Evolutionary conservation across 2,888 invertebrate genomes (phyloP).

Genomic region (Athrips mouffetella): DNA sequence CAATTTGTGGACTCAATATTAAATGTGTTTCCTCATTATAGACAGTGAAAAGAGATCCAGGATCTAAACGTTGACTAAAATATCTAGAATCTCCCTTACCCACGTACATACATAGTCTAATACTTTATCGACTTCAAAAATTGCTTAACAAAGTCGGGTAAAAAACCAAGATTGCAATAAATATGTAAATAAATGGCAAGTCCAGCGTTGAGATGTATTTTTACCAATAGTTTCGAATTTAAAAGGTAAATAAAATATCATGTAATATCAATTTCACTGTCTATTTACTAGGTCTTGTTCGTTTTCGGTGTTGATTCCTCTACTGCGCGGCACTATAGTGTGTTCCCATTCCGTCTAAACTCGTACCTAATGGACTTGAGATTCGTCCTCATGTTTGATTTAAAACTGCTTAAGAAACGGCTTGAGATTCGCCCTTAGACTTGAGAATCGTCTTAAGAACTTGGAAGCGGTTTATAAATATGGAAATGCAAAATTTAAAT

Average conservation of each 20-base stretch:
- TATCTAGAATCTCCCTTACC: slow-evolving; percentile 24
- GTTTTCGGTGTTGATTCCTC: slow-evolving; percentile 78
- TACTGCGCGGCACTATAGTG: slow-evolving; percentile 53
- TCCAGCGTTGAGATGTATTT: slow-evolving; percentile 54
- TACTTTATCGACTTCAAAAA: slow-evolving; percentile 32
- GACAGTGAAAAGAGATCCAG: slow-evolving; percentile 70
- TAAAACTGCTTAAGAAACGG: too few species aligned
- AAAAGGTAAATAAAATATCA: slow-evolving; percentile 62
- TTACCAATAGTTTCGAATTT: slow-evolving; percentile 74
- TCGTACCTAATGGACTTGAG: not conserved
- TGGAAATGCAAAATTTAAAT: too few species aligned
- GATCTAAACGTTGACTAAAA: slow-evolving; percentile 30
- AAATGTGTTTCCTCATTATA: slow-evolving; percentile 47
- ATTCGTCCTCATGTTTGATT: not conserved
- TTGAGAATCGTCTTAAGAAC: too few species aligned
- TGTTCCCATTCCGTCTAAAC: slow-evolving; percentile 57
- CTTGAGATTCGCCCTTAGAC: too few species aligned
- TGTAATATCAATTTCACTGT: slow-evolving; percentile 77
- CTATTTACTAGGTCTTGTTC: slow-evolving; percentile 72
- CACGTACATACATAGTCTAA: slow-evolving; percentile 26
- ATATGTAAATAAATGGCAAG: slow-evolving; percentile 70
- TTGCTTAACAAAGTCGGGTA: slow-evolving; percentile 47
- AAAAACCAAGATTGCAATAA: slow-evolving; percentile 67
- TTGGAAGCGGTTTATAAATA: too few species aligned
- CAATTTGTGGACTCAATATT: not conserved